These are phyloP conservation scores for Nothoprocta perdicaria DNA, from an alignment of 2,113 vertebrate genomes.

Conservation along the genomic window DNA sequence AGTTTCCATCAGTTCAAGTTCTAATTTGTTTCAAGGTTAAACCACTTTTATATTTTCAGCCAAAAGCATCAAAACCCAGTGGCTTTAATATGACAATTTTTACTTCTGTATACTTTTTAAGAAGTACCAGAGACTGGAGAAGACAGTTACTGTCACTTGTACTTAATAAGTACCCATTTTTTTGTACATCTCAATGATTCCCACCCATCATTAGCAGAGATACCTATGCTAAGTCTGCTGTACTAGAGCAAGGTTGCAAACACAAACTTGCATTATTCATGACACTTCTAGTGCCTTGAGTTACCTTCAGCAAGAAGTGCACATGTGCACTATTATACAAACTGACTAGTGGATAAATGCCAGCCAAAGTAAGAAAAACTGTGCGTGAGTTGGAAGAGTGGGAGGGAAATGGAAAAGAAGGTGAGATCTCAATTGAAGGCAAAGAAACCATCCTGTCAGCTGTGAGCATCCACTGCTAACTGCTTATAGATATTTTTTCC, in stretches of 20 bases:
- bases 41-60: constrained; percentile 20
- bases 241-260: not conserved
- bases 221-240: not conserved
- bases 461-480: not conserved
- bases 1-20: constrained; percentile 37
- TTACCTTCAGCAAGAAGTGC: not conserved
- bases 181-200: not conserved
- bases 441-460: constrained; percentile 21
- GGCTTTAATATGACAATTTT: constrained; percentile 10
- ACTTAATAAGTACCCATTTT: not conserved
- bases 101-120: not conserved
- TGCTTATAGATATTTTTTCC: not conserved
- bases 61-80: constrained; percentile 5
- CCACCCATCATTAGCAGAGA: not conserved
- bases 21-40: constrained; percentile 29
- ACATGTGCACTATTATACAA: not conserved
- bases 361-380: constrained; percentile 21
- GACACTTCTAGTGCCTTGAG: not conserved
- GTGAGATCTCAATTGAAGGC: not conserved
- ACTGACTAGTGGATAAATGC: not conserved
- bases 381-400: not conserved
- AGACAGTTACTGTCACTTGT: not conserved
- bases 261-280: not conserved
- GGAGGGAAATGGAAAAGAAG: constrained; percentile 21
- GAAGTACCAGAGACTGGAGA: not conserved